phyloP scores from a whole-genome alignment of 2,113 vertebrate genomes.

The Picathartes gymnocephalus region DNA sequence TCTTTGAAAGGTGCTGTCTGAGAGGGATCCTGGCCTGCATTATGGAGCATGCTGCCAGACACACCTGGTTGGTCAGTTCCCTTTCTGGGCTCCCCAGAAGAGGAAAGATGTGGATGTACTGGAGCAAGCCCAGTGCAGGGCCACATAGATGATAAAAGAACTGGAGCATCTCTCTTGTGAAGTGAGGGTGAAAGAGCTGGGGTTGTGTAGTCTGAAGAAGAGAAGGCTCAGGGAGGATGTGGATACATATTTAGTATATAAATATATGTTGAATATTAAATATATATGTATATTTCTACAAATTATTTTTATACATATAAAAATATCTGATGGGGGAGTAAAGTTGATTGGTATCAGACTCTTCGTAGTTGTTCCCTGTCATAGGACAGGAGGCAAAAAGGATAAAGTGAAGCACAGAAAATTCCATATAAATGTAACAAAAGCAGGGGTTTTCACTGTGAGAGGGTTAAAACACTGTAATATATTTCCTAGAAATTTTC shows the following conservation, averaged over 20 bases:
- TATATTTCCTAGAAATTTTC: background rate
- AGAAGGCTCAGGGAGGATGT: background rate
- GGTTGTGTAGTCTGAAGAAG: background rate
- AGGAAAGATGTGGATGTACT: rapidly evolving
- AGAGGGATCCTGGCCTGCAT: background rate
- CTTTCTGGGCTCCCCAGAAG: background rate
- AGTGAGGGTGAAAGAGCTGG: background rate
- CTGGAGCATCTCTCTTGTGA: background rate
- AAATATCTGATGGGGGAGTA: background rate
- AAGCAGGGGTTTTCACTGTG: background rate
- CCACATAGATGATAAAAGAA: background rate
- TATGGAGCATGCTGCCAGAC: background rate
- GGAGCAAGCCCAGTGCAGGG: background rate
- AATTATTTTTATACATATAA: background rate
- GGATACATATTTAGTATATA: background rate
- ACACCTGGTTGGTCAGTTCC: background rate
- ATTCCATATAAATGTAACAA: background rate
- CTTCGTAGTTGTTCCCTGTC: background rate
- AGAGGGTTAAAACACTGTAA: background rate
- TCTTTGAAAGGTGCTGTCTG: background rate
- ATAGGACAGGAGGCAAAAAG: background rate
- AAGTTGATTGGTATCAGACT: background rate
- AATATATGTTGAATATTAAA: background rate
- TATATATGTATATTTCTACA: background rate
- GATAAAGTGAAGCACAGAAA: background rate